Evolutionary conservation across 2,888 invertebrate species (phyloP).

Genomic region (Standfussiana lucernea): DNA sequence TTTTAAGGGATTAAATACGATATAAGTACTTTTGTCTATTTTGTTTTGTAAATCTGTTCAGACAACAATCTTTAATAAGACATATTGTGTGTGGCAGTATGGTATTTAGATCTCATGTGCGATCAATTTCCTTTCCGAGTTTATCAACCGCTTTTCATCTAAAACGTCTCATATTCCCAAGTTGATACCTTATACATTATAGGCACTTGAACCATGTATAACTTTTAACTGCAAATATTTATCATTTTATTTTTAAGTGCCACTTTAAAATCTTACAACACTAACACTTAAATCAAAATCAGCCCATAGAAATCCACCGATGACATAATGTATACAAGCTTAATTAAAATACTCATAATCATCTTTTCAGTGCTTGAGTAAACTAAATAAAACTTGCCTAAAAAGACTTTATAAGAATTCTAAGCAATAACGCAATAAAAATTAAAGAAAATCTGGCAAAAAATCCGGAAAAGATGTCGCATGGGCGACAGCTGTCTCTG

Average conservation of each 20-base stretch:
- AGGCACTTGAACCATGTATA: background rate
- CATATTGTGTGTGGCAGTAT: background rate
- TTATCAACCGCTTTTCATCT: constrained; percentile 36
- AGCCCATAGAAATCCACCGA: background rate
- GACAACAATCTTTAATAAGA: constrained; percentile 13
- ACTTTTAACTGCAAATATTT: background rate
- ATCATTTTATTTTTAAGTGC: background rate
- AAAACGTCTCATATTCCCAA: background rate
- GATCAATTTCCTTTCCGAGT: constrained; percentile 47
- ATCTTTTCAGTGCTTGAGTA: background rate
- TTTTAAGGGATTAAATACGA: constrained; percentile 28
- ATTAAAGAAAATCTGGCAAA: constrained; percentile 64
- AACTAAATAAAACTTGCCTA: background rate
- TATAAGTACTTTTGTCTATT: constrained; percentile 8
- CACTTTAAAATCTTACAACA: background rate
- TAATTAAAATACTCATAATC: too few relatives aligned
- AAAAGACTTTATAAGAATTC: constrained; percentile 50
- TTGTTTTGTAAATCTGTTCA: background rate
- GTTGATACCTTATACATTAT: background rate
- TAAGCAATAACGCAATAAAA: constrained; percentile 70
- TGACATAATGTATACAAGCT: background rate
- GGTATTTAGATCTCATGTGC: constrained; percentile 25
- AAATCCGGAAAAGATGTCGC: constrained; percentile 67
- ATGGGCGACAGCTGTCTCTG: constrained; percentile 84
- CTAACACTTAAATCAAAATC: background rate